These are phyloP conservation scores for Cybosia mesomella DNA, from an alignment of 2,888 invertebrate genomes.

Conservation along the genomic window DNA sequence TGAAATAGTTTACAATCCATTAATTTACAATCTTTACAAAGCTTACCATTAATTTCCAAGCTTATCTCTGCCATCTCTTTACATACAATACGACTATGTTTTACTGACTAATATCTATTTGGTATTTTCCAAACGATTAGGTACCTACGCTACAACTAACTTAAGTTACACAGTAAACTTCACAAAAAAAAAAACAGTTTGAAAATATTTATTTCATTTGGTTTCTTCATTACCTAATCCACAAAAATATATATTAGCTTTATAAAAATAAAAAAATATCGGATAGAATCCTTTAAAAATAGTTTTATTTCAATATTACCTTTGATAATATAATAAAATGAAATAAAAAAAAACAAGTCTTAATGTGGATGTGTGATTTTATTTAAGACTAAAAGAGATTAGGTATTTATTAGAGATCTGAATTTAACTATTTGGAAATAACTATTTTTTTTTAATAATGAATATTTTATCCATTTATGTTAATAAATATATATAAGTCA, in stretches of 20 bases:
- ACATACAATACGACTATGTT: slow-evolving; percentile 2
- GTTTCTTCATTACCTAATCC: not conserved
- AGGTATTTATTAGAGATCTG: not conserved
- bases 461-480: not conserved
- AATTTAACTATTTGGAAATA: not conserved
- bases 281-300: too few species aligned
- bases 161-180: slow-evolving; percentile 28
- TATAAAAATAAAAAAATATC: not conserved
- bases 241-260: not conserved
- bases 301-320: too few species aligned
- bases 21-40: slow-evolving; percentile 11
- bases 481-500: not conserved
- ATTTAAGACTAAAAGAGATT: not conserved
- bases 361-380: not conserved
- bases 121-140: slow-evolving; percentile 42
- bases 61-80: slow-evolving; percentile 10
- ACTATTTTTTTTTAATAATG: not conserved
- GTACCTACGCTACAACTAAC: slow-evolving; percentile 11
- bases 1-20: slow-evolving; percentile 7
- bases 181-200: slow-evolving; percentile 27
- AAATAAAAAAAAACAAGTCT: not conserved
- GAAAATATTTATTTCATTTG: not conserved
- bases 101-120: slow-evolving; percentile 40
- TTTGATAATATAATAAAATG: too few species aligned
- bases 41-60: slow-evolving; percentile 3